These are phyloP conservation scores for Manis crassicaudata DNA, from an alignment of 2,797 vertebrate genomes.

Conservation along the genomic window DNA sequence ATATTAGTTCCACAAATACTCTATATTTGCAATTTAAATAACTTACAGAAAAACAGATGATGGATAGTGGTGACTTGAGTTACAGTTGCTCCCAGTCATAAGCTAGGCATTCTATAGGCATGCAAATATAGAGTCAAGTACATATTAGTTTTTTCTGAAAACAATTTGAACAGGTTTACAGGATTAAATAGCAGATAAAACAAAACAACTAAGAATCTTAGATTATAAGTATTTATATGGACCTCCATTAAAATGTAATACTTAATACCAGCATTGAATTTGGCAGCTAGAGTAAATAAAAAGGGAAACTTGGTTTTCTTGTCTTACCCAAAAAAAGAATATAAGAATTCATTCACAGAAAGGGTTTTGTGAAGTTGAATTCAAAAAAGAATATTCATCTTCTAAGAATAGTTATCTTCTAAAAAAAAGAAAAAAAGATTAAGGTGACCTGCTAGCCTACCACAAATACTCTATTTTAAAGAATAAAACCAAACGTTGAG, in stretches of 20 bases:
- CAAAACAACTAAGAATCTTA: conserved; percentile 9
- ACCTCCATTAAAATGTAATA: conserved; percentile 27
- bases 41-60: neutral
- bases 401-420: neutral
- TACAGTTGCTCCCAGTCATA: neutral
- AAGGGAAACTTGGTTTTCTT: conserved; percentile 9
- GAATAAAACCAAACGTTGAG: neutral
- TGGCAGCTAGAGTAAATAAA: neutral
- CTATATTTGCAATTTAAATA: conserved; percentile 23
- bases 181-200: conserved; percentile 41
- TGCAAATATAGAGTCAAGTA: neutral
- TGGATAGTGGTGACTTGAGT: neutral
- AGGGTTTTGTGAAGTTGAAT: conserved; percentile 13
- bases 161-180: neutral
- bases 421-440: neutral
- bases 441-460: neutral
- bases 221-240: neutral
- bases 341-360: neutral
- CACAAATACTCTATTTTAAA: neutral
- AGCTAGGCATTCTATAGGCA: neutral
- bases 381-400: conserved; percentile 9
- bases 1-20: neutral
- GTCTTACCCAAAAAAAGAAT: neutral
- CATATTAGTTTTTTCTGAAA: neutral
- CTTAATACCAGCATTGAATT: neutral